These are phyloP conservation scores for Parnassius apollo DNA, from an alignment of 2,888 invertebrate species.

Conservation along the genomic window DNA sequence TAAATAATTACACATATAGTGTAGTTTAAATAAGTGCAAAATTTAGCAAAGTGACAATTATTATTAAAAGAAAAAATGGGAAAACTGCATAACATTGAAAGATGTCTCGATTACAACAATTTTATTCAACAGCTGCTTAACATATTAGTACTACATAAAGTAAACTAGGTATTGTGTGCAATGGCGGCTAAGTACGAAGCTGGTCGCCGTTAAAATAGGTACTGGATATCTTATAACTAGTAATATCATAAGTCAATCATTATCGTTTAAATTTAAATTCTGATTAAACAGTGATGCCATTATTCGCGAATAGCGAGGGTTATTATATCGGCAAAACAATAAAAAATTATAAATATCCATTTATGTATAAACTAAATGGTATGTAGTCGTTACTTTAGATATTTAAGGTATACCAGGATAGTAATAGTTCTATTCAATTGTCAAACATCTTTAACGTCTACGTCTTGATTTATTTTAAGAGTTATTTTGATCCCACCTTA, in stretches of 20 bases:
- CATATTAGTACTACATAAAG: constrained; percentile 17
- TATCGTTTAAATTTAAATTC: constrained; percentile 3
- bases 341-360: too few relatives aligned
- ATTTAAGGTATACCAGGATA: too few relatives aligned
- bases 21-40: background rate
- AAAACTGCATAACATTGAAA: constrained; percentile 28
- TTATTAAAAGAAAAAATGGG: background rate
- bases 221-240: constrained; percentile 31
- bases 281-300: background rate
- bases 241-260: constrained; percentile 51
- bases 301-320: background rate
- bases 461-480: background rate
- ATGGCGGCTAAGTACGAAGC: constrained; percentile 18
- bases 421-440: too few relatives aligned
- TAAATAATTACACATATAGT: background rate
- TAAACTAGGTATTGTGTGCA: constrained; percentile 4
- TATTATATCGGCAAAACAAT: too few relatives aligned
- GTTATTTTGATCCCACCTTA: constrained; percentile 1
- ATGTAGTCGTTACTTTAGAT: too few relatives aligned
- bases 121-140: constrained; percentile 22
- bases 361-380: too few relatives aligned
- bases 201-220: background rate
- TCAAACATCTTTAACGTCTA: too few relatives aligned
- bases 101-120: constrained; percentile 20
- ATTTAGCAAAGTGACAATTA: background rate